A percentile compares a stretch with the other conserved stretches of the same genome.
Conservation (phyloP, 2,113 vertebrate species). For the Gadus chalcogrammus region DNA sequence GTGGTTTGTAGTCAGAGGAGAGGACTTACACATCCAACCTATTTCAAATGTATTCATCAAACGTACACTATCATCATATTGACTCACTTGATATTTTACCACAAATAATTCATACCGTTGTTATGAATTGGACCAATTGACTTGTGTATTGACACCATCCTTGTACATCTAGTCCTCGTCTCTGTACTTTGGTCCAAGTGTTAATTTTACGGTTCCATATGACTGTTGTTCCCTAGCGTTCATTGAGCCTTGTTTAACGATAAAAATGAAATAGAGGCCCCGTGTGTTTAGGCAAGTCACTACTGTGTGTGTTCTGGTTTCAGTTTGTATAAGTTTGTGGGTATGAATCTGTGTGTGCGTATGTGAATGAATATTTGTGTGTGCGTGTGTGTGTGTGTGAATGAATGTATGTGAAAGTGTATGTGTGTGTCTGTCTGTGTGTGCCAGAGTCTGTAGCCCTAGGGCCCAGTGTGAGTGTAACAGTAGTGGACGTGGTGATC, state of each 20-base stretch:
- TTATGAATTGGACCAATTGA: no score
- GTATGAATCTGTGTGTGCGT: neutral
- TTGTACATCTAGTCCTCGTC: conserved; percentile 1
- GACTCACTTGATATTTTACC: no score
- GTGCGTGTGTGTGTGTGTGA: conserved; percentile 9
- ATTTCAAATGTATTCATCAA: no score
- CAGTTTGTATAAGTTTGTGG: neutral
- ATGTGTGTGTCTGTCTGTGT: neutral
- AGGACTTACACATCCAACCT: no score
- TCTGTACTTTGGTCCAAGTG: conserved; percentile 46
- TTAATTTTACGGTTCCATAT: neutral
- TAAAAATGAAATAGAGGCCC: no score
- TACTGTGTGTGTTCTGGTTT: neutral
- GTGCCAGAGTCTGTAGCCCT: conserved; percentile 36
- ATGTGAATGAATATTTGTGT: conserved; percentile 12
- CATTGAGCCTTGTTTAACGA: no score
- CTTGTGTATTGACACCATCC: neutral
- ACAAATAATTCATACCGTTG: no score
- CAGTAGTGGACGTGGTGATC: conserved; percentile 48
- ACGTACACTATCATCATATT: no score
- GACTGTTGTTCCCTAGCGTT: conserved; percentile 3
- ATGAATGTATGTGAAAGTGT: neutral
- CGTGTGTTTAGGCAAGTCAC: conserved; percentile 1
- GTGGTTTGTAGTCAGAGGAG: no score
- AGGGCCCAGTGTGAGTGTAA: conserved; percentile 55